Evolutionary conservation across 2,113 vertebrate species (phyloP), one percentile per base, ranked within the genome.

Genomic region (Myrmophylax atrothorax): DNA sequence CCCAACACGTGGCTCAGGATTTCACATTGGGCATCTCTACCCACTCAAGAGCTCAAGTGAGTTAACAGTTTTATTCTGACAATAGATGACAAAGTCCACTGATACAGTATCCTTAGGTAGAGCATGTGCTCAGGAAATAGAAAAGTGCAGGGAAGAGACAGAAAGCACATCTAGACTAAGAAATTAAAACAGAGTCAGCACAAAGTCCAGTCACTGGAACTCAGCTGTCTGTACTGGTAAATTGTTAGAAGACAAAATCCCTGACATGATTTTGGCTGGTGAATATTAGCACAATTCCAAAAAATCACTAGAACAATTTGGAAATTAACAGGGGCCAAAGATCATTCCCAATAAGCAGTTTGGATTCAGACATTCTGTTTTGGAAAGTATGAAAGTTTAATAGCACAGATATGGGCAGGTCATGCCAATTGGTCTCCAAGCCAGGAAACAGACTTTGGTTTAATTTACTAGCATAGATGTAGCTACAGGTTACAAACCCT

Each of bases 301-400:
- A 96, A 95, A 95, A 84, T 96, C 89, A 87, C 80, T 92, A 89
- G 52, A 94, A 90, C 94, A 95, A 89, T 96, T 95, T 94, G 83
- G 84, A 94, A 97, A 95, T 96, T 96, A 93, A 52, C 89, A 90
- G 35, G 86, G 96, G 89, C 95, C 60, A 78, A 93, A 97, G 95
- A 93, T 96, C 94, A 78, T 89, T 94, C 94, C 94, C 93, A 96
- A 94, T 12, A 93, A 89, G 76, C 95, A 92, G 80, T 63, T 87
- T 96, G 93, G 93, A 96, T 90, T 90, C 83, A 86, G 90, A 55
- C 64, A 52, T 47, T 66, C 90, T 74, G 44, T 84, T 93, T 96
- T 90, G 94, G 96, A 93, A 93, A 92, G 78, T 66, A 62, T 81
- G 72, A 80, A 90, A 70, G n/a, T 90, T 77, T 90, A 95, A 92